phyloP scores from a whole-genome alignment of 1,140 invertebrate genomes.

The Colletes latitarsis region DNA sequence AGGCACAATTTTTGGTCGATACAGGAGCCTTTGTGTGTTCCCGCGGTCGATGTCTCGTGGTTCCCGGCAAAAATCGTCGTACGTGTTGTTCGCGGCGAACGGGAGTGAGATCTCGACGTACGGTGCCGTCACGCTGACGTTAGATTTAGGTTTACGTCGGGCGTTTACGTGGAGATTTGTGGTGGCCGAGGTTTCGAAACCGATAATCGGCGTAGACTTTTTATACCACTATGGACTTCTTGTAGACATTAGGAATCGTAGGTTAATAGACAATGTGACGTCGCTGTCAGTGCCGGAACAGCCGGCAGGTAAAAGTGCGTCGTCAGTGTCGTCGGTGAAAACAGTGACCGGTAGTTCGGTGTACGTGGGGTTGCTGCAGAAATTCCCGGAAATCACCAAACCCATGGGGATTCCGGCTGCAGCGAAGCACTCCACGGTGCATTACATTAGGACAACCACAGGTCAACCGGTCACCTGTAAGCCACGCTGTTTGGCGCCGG shows the following conservation, averaged over 20 bases:
- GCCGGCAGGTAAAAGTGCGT: no score
- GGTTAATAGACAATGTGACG: neutral
- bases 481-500: no score
- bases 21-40: no score
- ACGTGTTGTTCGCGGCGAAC: no score
- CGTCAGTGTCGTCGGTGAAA: neutral
- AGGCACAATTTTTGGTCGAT: no score
- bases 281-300: neutral
- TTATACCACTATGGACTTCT: neutral
- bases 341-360: neutral
- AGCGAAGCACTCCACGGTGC: no score
- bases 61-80: no score
- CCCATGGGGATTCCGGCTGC: neutral
- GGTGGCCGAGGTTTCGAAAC: neutral
- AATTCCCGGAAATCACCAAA: neutral
- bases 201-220: neutral
- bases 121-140: no score
- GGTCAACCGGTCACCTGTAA: no score
- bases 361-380: neutral
- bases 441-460: no score
- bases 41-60: no score
- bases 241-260: neutral
- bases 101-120: no score
- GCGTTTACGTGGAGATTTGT: neutral
- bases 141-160: neutral